Evolutionary conservation across 2,888 invertebrate species (phyloP).

Genomic region (Agonum fuliginosum): DNA sequence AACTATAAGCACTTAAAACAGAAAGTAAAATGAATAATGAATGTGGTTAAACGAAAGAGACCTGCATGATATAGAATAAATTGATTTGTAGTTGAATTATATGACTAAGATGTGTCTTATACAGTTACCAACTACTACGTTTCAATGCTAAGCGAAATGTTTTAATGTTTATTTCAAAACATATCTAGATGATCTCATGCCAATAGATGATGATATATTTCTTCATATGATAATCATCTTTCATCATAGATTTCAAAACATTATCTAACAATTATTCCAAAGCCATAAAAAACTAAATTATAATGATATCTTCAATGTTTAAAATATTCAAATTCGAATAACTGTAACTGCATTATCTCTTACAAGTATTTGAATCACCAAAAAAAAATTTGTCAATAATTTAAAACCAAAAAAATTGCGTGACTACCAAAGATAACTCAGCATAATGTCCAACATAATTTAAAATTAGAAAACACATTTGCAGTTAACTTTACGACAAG

Average conservation of each 20-base stretch:
- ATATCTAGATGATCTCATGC: no score
- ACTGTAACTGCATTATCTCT: conserved; percentile 6
- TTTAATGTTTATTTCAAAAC: no score
- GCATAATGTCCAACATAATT: conserved; percentile 1
- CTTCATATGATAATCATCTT: not conserved
- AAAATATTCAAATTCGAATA: conserved; percentile 5
- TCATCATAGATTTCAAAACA: no score
- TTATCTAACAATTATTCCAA: not conserved
- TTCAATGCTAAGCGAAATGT: no score
- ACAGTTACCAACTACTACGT: no score
- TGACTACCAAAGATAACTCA: conserved; percentile 14
- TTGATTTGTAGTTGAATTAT: no score
- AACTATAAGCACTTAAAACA: no score
- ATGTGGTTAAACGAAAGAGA: no score
- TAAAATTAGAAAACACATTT: conserved; percentile 41
- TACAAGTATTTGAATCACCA: not conserved
- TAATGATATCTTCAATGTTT: not conserved
- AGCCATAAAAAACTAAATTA: not conserved
- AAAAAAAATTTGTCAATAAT: conserved; percentile 10
- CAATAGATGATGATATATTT: not conserved
- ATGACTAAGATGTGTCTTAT: no score
- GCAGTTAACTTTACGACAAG: conserved; percentile 9
- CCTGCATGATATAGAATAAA: no score
- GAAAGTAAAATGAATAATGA: no score
- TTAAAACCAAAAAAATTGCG: conserved; percentile 19